phyloP scores from a whole-genome alignment of 2,113 vertebrate species.

The Cynoglossus semilaevis region DNA sequence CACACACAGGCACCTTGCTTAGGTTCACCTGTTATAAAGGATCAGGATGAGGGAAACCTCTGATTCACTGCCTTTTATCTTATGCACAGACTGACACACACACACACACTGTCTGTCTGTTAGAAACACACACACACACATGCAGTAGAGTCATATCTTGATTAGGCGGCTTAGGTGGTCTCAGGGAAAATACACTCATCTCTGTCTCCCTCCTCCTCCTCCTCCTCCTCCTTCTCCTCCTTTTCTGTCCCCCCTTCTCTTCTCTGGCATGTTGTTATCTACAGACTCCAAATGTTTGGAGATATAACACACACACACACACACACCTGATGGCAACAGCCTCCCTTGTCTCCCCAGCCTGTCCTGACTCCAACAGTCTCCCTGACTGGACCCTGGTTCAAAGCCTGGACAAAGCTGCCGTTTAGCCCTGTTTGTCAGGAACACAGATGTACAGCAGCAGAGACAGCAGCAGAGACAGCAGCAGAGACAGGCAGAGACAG shows the following conservation, averaged over 20 bases:
- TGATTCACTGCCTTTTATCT: constrained; percentile 72
- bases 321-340: constrained; percentile 71
- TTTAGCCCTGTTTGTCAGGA: constrained; percentile 58
- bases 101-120: constrained; percentile 21
- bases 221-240: constrained; percentile 65
- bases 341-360: constrained; percentile 58
- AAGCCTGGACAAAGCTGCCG: constrained; percentile 52
- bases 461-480: constrained; percentile 34
- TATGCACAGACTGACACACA: constrained; percentile 26
- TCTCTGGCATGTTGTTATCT: constrained; percentile 70
- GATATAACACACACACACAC: constrained; percentile 43
- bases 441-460: constrained; percentile 33
- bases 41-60: constrained; percentile 67
- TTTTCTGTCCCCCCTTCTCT: constrained; percentile 56
- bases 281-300: constrained; percentile 72
- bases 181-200: constrained; percentile 64
- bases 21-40: constrained; percentile 51
- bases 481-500: constrained; percentile 34
- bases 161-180: constrained; percentile 74
- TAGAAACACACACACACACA: constrained; percentile 39
- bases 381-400: constrained; percentile 58
- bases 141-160: constrained; percentile 67
- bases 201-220: constrained; percentile 56
- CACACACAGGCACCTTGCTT: constrained; percentile 9
- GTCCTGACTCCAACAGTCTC: constrained; percentile 63